Base-by-base conservation (phyloP, 2,888 invertebrate species). In the Polietes domitor region DNA sequence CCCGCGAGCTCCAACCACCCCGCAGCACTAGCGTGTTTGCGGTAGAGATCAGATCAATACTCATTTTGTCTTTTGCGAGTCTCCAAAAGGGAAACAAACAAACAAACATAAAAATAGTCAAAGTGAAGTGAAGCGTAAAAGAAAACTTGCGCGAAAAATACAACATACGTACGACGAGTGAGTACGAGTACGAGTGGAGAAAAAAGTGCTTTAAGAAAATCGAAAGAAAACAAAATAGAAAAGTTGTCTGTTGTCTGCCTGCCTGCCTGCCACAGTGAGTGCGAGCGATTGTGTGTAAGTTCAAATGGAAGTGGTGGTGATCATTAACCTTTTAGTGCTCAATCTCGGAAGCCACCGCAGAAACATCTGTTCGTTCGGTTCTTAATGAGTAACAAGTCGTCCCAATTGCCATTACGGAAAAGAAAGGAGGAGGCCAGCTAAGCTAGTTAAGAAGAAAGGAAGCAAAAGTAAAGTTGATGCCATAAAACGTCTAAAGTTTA, bases 261-360 rank as follows among this genome's bases (percentile, higher is more conserved):
- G 24, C 19, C 58, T 15, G 53, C 21, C 19, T 10, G 24, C 53
- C 53, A 2, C 12, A n/a, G 41, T 12, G 68, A 12, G 68, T 68
- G 41, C 7, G 41, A 32, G 6, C 28, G 68, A 37, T 37, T 15
- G 43, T 24, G 68, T 43, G 68, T 15, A 24, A 61, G 61, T 61
- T 61, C 68, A 68, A 68, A 63, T 81, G 72, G 74, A 74, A 80
- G 76, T 78, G 76, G 65, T 71, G 80, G 77, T 84, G 84, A 84
- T 84, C 81, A 84, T 84, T 84, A 84, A 84, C 84, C 81, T 84
- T 81, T 68, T 84, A 76, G 78, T 78, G 78, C n/a, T 50, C 41
- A 55, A 68, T 68, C 68, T 68, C 41, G 21, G 68, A 43, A 68
- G 68, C 68, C 43, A 68, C n/a, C 9, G 15, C 61, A 68, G 73